Evolutionary conservation across 2,113 vertebrate species (phyloP).

Genomic region (Gnathochromis pfefferi): DNA sequence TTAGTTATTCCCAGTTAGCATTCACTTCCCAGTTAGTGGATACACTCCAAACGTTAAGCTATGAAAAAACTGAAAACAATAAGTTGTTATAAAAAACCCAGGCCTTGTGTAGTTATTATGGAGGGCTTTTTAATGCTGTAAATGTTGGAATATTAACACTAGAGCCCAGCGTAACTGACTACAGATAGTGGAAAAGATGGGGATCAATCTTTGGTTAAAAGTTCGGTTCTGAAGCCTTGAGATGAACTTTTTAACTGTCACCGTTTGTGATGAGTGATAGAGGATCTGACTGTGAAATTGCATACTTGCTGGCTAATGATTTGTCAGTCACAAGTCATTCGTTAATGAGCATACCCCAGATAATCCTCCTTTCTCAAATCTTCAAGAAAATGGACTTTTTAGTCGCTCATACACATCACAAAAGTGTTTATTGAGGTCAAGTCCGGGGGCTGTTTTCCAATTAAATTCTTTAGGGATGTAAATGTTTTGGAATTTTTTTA

Average conservation of each 20-base stretch:
- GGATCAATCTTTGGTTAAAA: not conserved
- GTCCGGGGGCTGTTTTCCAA: not conserved
- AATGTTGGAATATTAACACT: not conserved
- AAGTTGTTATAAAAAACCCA: not conserved
- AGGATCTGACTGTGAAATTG: not conserved
- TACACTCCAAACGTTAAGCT: not conserved
- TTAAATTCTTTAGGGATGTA: not conserved
- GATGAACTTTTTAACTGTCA: not conserved
- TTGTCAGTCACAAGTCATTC: not conserved
- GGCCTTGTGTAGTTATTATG: not conserved
- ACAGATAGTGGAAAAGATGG: not conserved
- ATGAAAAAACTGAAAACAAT: not conserved
- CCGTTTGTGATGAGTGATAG: not conserved
- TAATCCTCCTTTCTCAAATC: not conserved
- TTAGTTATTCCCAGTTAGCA: not conserved
- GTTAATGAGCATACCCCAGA: not conserved
- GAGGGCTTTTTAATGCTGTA: not conserved
- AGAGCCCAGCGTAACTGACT: not conserved
- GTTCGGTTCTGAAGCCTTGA: rapidly evolving
- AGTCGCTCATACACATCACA: not conserved
- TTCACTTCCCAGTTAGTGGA: not conserved
- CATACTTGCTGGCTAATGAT: not conserved
- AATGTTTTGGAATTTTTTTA: not conserved
- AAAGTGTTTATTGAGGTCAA: not conserved
- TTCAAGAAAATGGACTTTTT: rapidly evolving